Conservation (phyloP, 2,113 vertebrate genomes). For the Acrocephalus arundinaceus region DNA sequence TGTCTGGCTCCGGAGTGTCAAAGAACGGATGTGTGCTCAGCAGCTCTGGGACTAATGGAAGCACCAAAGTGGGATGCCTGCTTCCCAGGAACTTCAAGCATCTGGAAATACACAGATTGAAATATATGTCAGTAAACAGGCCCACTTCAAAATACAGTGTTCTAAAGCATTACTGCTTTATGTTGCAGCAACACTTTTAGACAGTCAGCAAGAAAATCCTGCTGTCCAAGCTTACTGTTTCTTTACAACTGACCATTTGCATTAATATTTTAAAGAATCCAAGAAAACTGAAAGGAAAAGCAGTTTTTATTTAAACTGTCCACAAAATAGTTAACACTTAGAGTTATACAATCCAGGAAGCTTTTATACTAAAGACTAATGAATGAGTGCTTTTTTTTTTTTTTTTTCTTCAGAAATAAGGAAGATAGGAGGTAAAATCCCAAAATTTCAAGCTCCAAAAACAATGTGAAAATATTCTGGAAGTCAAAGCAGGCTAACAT, state of each 20-base stretch:
- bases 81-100: constrained; percentile 94
- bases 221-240: background rate
- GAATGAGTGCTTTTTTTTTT: background rate
- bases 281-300: background rate
- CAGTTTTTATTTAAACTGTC: background rate
- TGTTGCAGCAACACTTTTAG: background rate
- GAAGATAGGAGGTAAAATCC: background rate
- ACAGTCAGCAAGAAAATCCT: background rate
- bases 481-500: background rate
- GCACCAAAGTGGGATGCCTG: constrained; percentile 91
- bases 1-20: constrained; percentile 95
- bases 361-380: background rate
- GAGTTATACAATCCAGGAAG: background rate
- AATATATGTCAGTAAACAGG: background rate
- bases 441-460: background rate
- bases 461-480: background rate
- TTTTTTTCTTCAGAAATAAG: background rate
- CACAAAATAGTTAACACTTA: background rate
- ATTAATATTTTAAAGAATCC: background rate
- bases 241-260: background rate
- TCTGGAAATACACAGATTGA: constrained; percentile 68
- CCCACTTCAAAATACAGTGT: background rate
- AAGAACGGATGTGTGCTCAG: constrained; percentile 97
- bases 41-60: constrained; percentile 94
- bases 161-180: background rate